phyloP scores from a whole-genome alignment of 2,888 invertebrate species.

The Lycaena phlaeas region DNA sequence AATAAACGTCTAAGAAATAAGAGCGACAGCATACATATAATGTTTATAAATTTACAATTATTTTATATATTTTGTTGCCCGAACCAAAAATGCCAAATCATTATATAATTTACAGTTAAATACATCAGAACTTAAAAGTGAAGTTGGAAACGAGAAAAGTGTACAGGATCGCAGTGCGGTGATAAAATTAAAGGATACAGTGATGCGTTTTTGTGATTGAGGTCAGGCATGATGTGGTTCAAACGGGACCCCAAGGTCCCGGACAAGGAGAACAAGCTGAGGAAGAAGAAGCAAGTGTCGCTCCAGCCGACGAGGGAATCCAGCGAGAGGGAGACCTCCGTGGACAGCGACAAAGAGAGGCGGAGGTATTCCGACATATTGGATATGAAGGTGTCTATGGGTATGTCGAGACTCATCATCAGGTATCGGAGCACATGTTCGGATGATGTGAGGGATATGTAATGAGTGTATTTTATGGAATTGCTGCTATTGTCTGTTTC shows the following conservation, averaged over 20 bases:
- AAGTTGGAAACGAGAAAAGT: too few species aligned
- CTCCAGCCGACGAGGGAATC: slow-evolving; percentile 55
- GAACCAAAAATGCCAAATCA: too few species aligned
- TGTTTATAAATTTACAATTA: too few species aligned
- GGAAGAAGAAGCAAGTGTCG: slow-evolving; percentile 54
- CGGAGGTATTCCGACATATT: slow-evolving; percentile 60
- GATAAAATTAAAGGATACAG: neutral
- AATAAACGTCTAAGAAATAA: too few species aligned
- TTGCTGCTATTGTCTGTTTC: too few species aligned
- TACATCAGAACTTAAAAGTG: too few species aligned
- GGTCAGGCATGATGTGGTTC: slow-evolving; percentile 65
- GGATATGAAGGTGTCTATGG: slow-evolving; percentile 57
- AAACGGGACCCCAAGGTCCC: slow-evolving; percentile 57
- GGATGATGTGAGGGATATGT: too few species aligned
- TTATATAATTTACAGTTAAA: too few species aligned
- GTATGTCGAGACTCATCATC: slow-evolving; percentile 26
- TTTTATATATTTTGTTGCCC: too few species aligned
- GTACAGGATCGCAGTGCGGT: slow-evolving; percentile 3
- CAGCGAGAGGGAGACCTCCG: slow-evolving; percentile 60
- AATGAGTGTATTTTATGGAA: too few species aligned
- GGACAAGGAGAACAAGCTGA: slow-evolving; percentile 50
- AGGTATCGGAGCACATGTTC: slow-evolving; percentile 10
- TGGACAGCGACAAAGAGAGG: slow-evolving; percentile 61
- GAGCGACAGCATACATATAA: too few species aligned
- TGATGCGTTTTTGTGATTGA: slow-evolving; percentile 16